A percentile compares a stretch with the other conserved stretches of the same genome.
Conservation (phyloP, 1,140 invertebrate species). For the Babylonia areolata region DNA sequence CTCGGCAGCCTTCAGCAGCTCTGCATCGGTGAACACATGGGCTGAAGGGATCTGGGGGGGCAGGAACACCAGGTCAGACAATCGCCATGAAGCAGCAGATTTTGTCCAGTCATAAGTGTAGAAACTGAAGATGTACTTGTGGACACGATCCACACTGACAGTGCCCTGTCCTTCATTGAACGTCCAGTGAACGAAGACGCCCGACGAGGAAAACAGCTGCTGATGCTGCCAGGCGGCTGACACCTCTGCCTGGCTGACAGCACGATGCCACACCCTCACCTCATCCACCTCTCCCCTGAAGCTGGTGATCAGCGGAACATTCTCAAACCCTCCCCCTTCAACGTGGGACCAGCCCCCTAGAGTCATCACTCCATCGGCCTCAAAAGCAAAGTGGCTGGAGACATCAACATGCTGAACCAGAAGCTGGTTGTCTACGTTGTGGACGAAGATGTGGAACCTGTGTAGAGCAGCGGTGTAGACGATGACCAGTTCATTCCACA, state of each 20-base stretch:
- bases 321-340: background rate
- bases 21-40: slow-evolving; percentile 14
- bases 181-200: slow-evolving; percentile 47
- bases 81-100: background rate
- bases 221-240: slow-evolving; percentile 21
- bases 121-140: slow-evolving; percentile 40
- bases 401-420: background rate
- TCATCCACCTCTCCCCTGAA: slow-evolving; percentile 56
- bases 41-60: slow-evolving; percentile 16
- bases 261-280: slow-evolving; percentile 49
- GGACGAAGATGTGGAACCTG: slow-evolving; percentile 27
- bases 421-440: background rate
- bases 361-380: slow-evolving; percentile 24
- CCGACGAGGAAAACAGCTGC: background rate
- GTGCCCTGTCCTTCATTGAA: slow-evolving; percentile 57
- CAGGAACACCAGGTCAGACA: background rate
- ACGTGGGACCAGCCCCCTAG: slow-evolving; percentile 38
- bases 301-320: background rate
- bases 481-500: slow-evolving; percentile 42
- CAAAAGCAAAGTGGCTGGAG: slow-evolving; percentile 26
- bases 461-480: slow-evolving; percentile 36
- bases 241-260: slow-evolving; percentile 45
- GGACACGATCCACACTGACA: slow-evolving; percentile 38
- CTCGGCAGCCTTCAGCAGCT: background rate
- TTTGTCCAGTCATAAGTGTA: slow-evolving; percentile 32